These are phyloP conservation scores for Lasioglossum zephyrum DNA, from an alignment of 2,888 invertebrate species.

Conservation along the genomic window DNA sequence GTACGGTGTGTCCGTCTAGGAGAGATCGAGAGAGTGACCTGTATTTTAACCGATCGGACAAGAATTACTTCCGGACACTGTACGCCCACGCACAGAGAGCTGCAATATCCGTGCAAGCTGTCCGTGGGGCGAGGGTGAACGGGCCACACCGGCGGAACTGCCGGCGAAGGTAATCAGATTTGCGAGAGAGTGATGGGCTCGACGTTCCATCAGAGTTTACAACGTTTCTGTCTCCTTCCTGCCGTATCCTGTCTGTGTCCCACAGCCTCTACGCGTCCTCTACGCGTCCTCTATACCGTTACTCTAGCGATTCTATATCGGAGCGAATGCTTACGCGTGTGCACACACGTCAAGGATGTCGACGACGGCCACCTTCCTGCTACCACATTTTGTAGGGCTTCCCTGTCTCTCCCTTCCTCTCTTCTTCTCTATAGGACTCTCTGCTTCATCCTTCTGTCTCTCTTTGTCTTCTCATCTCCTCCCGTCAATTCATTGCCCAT, in stretches of 20 bases:
- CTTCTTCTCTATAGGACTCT: neutral
- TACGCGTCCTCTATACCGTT: neutral
- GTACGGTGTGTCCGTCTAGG: neutral
- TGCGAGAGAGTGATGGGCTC: constrained; percentile 68
- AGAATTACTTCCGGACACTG: constrained; percentile 8
- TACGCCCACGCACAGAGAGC: neutral
- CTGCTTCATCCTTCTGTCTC: neutral
- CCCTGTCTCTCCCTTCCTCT: neutral
- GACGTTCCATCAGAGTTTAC: constrained; percentile 71
- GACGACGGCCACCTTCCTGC: constrained; percentile 44
- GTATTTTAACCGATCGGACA: neutral
- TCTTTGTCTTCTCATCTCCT: neutral
- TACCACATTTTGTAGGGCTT: constrained; percentile 34
- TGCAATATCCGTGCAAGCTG: constrained; percentile 3
- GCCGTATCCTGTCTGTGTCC: neutral
- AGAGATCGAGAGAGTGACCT: neutral
- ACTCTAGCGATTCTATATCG: neutral
- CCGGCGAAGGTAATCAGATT: constrained; percentile 73
- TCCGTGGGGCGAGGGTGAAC: constrained; percentile 46
- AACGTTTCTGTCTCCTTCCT: constrained; percentile 59
- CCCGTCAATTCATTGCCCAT: neutral
- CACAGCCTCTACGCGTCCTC: constrained; percentile 3
- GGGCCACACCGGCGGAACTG: constrained; percentile 44
- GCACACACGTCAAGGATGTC: constrained; percentile 19
- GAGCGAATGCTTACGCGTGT: constrained; percentile 10